phyloP scores from a whole-genome alignment of 2,888 invertebrate genomes.

The Omphaloscelis lunosa region DNA sequence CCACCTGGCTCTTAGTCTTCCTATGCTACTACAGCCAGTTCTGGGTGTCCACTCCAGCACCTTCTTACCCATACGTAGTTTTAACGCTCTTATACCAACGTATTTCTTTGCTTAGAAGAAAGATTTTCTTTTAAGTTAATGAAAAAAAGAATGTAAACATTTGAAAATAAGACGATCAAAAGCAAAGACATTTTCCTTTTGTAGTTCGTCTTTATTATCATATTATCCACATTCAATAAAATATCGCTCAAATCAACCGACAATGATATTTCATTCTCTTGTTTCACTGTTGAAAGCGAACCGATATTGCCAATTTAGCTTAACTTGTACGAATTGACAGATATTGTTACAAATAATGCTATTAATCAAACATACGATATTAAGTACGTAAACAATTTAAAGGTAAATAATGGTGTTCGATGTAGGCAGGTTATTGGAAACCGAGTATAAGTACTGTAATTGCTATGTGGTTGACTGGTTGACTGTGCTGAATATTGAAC shows the following conservation, averaged over 20 bases:
- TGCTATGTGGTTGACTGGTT: not conserved
- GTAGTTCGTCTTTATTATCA: not conserved
- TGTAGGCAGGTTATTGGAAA: slow-evolving; percentile 17
- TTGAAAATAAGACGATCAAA: not conserved
- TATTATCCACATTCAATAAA: not conserved
- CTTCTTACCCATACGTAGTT: not conserved
- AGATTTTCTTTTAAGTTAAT: too few relatives aligned
- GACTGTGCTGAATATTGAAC: not conserved
- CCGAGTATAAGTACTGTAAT: not conserved
- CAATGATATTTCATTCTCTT: slow-evolving; percentile 20
- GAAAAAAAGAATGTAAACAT: too few relatives aligned
- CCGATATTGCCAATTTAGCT: slow-evolving; percentile 41
- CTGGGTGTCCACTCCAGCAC: not conserved
- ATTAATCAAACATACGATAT: slow-evolving; percentile 28
- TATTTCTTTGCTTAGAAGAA: too few relatives aligned
- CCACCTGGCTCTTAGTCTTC: not conserved
- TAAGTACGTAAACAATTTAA: slow-evolving; percentile 4
- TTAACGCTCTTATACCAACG: not conserved
- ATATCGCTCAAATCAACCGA: slow-evolving; percentile 1
- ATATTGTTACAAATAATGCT: slow-evolving; percentile 44
- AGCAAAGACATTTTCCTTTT: not conserved
- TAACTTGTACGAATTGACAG: slow-evolving; percentile 29
- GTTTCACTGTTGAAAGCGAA: slow-evolving; percentile 36
- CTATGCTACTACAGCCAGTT: not conserved
- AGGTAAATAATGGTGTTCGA: slow-evolving; percentile 10